Evolutionary conservation across 2,113 vertebrate genomes (phyloP).

Genomic region (Pterocles orientalis): DNA sequence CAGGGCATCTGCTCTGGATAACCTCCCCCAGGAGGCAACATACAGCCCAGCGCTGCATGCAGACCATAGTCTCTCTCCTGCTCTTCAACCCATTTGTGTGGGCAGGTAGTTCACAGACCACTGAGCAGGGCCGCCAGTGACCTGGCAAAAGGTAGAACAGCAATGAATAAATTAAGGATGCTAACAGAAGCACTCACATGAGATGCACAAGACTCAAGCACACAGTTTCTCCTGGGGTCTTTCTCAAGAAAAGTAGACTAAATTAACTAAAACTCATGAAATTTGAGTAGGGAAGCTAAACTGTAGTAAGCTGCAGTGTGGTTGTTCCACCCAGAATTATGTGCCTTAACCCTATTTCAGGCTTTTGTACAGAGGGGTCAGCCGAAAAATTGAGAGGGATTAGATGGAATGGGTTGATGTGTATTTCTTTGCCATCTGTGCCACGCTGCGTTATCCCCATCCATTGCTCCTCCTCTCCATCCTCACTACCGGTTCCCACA

Average conservation of each 20-base stretch:
- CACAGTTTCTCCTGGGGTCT: background rate
- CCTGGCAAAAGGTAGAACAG: background rate
- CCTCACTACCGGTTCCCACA: background rate
- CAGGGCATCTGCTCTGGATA: background rate
- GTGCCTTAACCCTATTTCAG: background rate
- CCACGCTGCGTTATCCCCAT: background rate
- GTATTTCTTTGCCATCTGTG: background rate
- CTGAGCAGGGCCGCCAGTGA: background rate
- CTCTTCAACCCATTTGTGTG: background rate
- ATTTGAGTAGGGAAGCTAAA: background rate
- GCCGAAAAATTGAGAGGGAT: background rate
- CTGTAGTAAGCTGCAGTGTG: background rate
- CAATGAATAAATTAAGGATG: background rate
- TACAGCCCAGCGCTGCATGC: background rate
- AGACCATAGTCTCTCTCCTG: background rate
- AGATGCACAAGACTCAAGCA: background rate
- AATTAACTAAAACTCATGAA: background rate
- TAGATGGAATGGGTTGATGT: background rate
- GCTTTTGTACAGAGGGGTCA: background rate
- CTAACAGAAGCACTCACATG: background rate
- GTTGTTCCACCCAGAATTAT: background rate
- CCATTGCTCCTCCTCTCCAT: background rate
- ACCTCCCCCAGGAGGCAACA: background rate
- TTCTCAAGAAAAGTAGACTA: background rate
- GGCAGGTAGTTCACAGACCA: background rate